These are phyloP conservation scores for Catharus ustulatus DNA, from an alignment of 2,797 vertebrate species.

Conservation along the genomic window DNA sequence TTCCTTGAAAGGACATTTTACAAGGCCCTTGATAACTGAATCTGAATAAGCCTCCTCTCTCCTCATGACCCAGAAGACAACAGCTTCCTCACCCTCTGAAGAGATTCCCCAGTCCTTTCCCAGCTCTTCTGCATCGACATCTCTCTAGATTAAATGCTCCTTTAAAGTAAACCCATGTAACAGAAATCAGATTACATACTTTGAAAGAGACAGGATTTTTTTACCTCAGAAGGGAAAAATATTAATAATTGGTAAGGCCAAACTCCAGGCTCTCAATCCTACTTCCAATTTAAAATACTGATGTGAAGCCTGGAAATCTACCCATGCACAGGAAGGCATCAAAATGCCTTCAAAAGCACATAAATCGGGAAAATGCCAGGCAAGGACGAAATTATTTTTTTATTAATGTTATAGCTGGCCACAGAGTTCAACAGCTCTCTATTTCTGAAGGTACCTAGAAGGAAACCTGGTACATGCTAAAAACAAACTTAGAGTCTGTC, in stretches of 20 bases:
- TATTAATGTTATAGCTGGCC: constrained; percentile 5
- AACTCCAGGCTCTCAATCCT: background rate
- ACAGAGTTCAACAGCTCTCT: background rate
- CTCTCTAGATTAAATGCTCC: background rate
- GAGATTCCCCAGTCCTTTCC: background rate
- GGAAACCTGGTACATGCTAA: background rate
- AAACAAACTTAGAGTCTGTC: background rate
- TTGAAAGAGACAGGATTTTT: background rate
- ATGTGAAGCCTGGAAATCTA: background rate
- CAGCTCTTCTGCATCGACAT: accelerated
- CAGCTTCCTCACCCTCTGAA: background rate
- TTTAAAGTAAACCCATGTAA: background rate
- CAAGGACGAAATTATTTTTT: constrained; percentile 37
- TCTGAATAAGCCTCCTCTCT: background rate
- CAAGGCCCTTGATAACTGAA: background rate
- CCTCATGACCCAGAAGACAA: accelerated
- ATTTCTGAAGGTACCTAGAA: background rate
- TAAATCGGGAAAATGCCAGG: constrained; percentile 23
- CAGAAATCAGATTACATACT: background rate
- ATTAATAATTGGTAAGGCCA: background rate
- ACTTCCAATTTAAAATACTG: background rate
- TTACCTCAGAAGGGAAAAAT: background rate
- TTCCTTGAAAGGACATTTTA: background rate
- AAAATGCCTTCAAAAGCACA: constrained; percentile 21
- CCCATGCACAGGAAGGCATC: background rate